These are phyloP conservation scores for Pantala flavescens DNA, from an alignment of 1,140 invertebrate species.

Conservation along the genomic window DNA sequence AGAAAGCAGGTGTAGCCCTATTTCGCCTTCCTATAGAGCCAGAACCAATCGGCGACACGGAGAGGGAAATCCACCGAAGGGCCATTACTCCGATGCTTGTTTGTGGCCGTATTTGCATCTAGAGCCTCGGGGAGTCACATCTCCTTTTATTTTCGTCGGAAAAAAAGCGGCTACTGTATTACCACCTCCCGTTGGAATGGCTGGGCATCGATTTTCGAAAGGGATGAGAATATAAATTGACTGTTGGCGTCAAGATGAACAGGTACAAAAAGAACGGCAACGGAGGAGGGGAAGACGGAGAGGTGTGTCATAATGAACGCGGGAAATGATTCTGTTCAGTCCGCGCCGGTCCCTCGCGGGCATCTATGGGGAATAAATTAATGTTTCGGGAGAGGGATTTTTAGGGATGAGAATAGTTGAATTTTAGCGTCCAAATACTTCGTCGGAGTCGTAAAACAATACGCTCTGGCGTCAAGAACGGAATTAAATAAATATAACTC, in stretches of 20 bases:
- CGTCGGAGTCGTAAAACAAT: too few relatives aligned
- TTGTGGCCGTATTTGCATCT: background rate
- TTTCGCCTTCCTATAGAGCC: background rate
- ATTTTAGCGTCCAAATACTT: background rate
- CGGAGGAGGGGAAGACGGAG: background rate
- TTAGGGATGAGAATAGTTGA: background rate
- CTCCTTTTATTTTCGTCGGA: background rate
- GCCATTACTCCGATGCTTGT: background rate
- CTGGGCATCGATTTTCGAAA: conserved; percentile 8
- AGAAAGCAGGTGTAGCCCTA: too few relatives aligned
- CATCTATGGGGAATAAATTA: background rate
- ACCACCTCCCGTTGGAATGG: background rate
- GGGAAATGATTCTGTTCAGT: background rate
- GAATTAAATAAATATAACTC: too few relatives aligned
- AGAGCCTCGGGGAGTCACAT: background rate
- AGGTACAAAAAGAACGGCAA: background rate
- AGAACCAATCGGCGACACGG: background rate
- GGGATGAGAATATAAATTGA: conserved; percentile 10
- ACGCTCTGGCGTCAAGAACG: too few relatives aligned
- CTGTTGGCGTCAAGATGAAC: background rate
- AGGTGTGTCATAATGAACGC: conserved; percentile 5
- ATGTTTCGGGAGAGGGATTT: background rate
- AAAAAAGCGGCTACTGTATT: background rate
- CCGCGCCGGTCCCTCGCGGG: background rate
- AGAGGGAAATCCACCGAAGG: background rate